Percentiles rank a stretch among this genome's conserved stretches.
Evolutionary conservation across 2,888 invertebrate species (phyloP).

Genomic region (Carcina quercana): DNA sequence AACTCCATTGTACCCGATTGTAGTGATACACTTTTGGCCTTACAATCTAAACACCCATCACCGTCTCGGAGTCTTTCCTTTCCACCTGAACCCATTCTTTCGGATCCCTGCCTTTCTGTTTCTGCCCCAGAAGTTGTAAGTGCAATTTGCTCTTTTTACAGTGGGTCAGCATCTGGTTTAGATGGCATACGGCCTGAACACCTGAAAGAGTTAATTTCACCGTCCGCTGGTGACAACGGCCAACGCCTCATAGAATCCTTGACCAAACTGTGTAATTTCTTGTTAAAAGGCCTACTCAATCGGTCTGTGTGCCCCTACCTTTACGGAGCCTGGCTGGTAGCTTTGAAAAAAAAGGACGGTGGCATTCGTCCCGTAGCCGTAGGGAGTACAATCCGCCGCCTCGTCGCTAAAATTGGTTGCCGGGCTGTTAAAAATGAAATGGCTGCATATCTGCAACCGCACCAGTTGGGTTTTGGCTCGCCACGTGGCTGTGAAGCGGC

Average conservation of each 20-base stretch:
- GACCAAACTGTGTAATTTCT: background rate
- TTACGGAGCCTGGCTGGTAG: slow-evolving; percentile 1
- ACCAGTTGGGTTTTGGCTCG: background rate
- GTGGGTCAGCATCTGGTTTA: slow-evolving; percentile 9
- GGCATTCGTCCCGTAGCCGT: background rate
- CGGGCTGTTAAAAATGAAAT: background rate
- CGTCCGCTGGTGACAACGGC: slow-evolving; percentile 1
- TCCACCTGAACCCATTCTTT: background rate
- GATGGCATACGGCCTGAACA: slow-evolving; percentile 10
- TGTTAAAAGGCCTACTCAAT: background rate
- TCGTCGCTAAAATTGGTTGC: slow-evolving; percentile 1
- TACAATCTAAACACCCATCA: slow-evolving; percentile 8
- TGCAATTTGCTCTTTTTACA: slow-evolving; percentile 8
- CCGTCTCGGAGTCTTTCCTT: slow-evolving; percentile 4
- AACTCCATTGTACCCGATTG: slow-evolving; percentile 4
- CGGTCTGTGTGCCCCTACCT: background rate
- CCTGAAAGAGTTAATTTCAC: slow-evolving; percentile 3
- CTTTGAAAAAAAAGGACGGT: slow-evolving; percentile 4
- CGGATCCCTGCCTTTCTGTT: background rate
- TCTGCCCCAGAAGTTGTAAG: background rate
- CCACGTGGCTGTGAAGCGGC: slow-evolving; percentile 1
- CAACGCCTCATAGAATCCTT: background rate
- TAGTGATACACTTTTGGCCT: background rate
- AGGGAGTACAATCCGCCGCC: background rate
- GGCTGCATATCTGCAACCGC: background rate